Evolutionary conservation across 2,113 vertebrate genomes (phyloP).

Genomic region (Choloepus hoffmanni): DNA sequence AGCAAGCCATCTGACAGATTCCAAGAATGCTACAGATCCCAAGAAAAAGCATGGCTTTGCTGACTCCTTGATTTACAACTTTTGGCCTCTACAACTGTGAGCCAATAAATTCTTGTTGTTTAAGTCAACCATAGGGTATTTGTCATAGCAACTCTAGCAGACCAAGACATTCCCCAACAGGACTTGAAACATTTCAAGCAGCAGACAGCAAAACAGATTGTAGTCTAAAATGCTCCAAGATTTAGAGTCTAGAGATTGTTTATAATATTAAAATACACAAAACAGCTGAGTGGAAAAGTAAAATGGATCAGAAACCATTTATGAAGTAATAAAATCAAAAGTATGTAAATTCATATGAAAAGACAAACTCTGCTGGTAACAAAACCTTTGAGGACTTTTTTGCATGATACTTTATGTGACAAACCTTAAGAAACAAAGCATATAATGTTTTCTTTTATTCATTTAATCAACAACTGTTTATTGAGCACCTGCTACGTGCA

Average conservation of each 20-base stretch:
- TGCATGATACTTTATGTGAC: not conserved
- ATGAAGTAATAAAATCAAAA: constrained; percentile 51
- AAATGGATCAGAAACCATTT: constrained; percentile 29
- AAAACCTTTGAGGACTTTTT: not conserved
- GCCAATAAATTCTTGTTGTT: no score
- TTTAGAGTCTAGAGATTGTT: constrained; percentile 13
- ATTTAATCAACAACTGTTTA: constrained; percentile 18
- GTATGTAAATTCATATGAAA: not conserved
- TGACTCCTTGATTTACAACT: no score
- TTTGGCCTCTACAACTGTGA: no score
- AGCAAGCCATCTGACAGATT: no score
- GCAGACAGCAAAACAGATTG: not conserved
- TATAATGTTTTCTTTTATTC: not conserved
- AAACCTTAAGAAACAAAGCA: not conserved
- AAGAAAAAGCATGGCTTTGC: no score
- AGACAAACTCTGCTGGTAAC: not conserved
- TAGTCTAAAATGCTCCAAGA: constrained; percentile 18
- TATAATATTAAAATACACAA: constrained; percentile 48
- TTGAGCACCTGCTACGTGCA: not conserved
- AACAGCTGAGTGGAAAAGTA: not conserved
- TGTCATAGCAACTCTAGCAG: no score
- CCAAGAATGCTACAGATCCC: no score
- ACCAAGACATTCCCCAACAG: not conserved
- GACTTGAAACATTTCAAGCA: not conserved
- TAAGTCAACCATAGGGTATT: no score